Conservation (phyloP, 2,888 invertebrate genomes). For the Caenorhabditis uteleia region DNA sequence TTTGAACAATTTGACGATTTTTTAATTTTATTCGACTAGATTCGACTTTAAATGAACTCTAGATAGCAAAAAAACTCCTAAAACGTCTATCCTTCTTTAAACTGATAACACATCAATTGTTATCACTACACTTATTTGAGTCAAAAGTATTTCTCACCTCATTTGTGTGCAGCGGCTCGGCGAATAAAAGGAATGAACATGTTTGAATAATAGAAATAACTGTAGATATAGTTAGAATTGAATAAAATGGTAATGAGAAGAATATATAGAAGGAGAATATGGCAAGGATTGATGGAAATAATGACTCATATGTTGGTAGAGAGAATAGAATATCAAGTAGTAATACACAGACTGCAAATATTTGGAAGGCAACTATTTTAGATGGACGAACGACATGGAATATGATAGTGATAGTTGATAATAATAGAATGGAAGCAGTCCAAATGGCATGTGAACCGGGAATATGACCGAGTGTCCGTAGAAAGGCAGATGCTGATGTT, state of each 20-base stretch:
- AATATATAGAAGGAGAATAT: slow-evolving; percentile 55
- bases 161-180: slow-evolving; percentile 33
- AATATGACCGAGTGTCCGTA: slow-evolving; percentile 36
- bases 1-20: no score
- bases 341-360: slow-evolving; percentile 10
- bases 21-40: no score
- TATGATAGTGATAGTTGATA: slow-evolving; percentile 25
- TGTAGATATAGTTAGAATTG: slow-evolving; percentile 21
- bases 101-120: no score
- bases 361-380: slow-evolving; percentile 11
- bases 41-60: no score
- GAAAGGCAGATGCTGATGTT: slow-evolving; percentile 32
- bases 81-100: no score
- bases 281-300: slow-evolving; percentile 56
- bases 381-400: slow-evolving; percentile 21
- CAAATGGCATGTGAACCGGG: slow-evolving; percentile 25
- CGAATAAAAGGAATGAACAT: slow-evolving; percentile 29
- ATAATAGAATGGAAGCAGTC: slow-evolving; percentile 18
- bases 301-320: slow-evolving; percentile 46
- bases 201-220: slow-evolving; percentile 27
- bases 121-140: no score
- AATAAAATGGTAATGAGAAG: slow-evolving; percentile 46
- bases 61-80: no score
- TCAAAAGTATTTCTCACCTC: slow-evolving; percentile 33
- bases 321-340: slow-evolving; percentile 25